Evolutionary conservation across 2,797 vertebrate genomes (phyloP).

Genomic region (Protosalanx chinensis): DNA sequence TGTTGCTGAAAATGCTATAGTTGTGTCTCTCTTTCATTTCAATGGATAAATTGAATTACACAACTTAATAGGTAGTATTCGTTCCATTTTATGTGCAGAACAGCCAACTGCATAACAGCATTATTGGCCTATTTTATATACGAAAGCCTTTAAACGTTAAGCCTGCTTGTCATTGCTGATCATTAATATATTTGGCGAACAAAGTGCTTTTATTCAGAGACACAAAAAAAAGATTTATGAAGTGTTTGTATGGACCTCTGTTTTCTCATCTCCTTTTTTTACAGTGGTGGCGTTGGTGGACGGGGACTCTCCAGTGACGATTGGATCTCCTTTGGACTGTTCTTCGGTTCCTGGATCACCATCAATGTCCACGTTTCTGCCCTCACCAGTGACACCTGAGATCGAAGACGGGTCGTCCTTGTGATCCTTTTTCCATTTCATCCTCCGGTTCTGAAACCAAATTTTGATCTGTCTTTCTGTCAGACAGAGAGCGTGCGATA

Average conservation of each 20-base stretch:
- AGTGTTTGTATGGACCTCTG: conserved; percentile 32
- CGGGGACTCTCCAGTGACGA: conserved; percentile 14
- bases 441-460: conserved; percentile 91
- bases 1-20: neutral
- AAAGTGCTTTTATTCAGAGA: conserved; percentile 17
- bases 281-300: conserved; percentile 26
- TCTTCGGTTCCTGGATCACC: conserved; percentile 19
- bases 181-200: conserved; percentile 8
- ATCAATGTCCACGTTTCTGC: conserved; percentile 32
- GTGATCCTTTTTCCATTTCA: conserved; percentile 92
- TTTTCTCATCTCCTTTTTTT: conserved; percentile 69
- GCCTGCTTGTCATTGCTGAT: conserved; percentile 21
- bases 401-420: conserved; percentile 66
- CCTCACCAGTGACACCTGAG: conserved; percentile 40
- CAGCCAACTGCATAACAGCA: neutral
- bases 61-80: neutral
- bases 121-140: neutral
- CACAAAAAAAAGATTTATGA: conserved; percentile 15
- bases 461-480: conserved; percentile 87
- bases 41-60: neutral
- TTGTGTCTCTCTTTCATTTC: neutral
- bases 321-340: conserved; percentile 18
- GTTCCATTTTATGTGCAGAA: conserved; percentile 6
- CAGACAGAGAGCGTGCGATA: conserved; percentile 78
- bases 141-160: neutral